Evolutionary conservation across 2,113 vertebrate genomes (phyloP), one percentile per base, ranked within the genome.

Genomic region (Formicarius rufipectus): DNA sequence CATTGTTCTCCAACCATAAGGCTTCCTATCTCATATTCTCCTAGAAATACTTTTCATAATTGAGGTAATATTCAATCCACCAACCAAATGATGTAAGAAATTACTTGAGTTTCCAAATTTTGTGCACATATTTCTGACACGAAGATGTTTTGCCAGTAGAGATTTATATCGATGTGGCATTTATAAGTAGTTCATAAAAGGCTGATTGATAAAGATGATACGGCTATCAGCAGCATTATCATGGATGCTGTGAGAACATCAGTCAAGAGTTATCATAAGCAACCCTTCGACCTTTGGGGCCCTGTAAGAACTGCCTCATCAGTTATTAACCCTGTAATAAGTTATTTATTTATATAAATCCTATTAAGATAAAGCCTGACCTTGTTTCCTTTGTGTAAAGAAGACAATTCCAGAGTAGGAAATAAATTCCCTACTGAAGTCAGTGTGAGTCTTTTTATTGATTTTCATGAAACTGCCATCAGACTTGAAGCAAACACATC

Each of bases 61-160:
- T 59, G 22, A 66, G 47, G 23, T 33, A 58, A 42, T 3, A 14
- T 59, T 77, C 23, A 49, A 13, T 30, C 33, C 39, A 47, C 17
- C 14, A 44, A 16, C 3, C 0, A 0, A 90, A 23, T 2, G 0
- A 21, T 1, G 1, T 22, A 60, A 79, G 31, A 55, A 63, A 31
- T n/a, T 6, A 11, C 45, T 49, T 10, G 3, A 52, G 14, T 56
- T 79, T 83, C 85, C 71, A 60, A 85, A 47, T 1, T 23, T 28
- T 25, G 7, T 28, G 37, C 5, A 10, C 4, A 5, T 17, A 24
- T 83, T 72, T 83, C 82, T 85, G 52, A 40, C 40, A 42, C 58
- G 17, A 53, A 60, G 4, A 23, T 30, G n/a, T 45, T 90, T 55
- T 59, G 24, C 71, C n/a, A 4, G 22, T 3, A 1, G 4, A 69